Evolutionary conservation across 2,113 vertebrate genomes (phyloP).

Genomic region (Acinonyx jubatus): DNA sequence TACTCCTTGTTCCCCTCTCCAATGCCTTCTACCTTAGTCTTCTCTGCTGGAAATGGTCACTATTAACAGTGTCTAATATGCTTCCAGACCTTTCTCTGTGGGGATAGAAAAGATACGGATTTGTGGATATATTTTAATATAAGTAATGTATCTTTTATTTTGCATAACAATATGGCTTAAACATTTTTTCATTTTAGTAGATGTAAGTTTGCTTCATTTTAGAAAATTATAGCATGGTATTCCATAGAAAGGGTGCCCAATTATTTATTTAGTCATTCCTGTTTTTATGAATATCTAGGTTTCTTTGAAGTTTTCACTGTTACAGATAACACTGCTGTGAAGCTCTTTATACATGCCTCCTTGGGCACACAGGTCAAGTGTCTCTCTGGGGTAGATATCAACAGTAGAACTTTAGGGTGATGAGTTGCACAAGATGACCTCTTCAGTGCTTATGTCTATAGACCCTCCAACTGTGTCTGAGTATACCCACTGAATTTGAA

Average conservation of each 20-base stretch:
- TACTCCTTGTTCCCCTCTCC: not conserved
- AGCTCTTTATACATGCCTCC: not conserved
- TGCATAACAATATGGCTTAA: not conserved
- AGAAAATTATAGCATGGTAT: not conserved
- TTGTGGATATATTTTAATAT: not conserved
- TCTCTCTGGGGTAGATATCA: not conserved
- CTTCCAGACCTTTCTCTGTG: not conserved
- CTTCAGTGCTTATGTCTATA: not conserved
- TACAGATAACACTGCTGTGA: not conserved
- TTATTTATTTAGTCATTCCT: not conserved
- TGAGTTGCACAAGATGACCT: not conserved
- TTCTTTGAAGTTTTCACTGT: not conserved
- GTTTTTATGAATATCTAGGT: constrained; percentile 24
- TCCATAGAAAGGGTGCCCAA: not conserved
- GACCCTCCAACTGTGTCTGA: not conserved
- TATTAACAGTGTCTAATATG: not conserved
- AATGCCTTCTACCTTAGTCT: not conserved
- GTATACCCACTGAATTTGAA: not conserved
- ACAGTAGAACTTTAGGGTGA: not conserved
- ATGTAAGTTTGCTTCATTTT: not conserved
- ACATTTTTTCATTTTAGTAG: not conserved
- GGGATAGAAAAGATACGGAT: not conserved
- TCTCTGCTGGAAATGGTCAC: not conserved
- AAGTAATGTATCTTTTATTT: not conserved
- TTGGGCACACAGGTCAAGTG: not conserved